phyloP scores from a whole-genome alignment of 2,888 invertebrate genomes.

The Eretmocerus hayati region DNA sequence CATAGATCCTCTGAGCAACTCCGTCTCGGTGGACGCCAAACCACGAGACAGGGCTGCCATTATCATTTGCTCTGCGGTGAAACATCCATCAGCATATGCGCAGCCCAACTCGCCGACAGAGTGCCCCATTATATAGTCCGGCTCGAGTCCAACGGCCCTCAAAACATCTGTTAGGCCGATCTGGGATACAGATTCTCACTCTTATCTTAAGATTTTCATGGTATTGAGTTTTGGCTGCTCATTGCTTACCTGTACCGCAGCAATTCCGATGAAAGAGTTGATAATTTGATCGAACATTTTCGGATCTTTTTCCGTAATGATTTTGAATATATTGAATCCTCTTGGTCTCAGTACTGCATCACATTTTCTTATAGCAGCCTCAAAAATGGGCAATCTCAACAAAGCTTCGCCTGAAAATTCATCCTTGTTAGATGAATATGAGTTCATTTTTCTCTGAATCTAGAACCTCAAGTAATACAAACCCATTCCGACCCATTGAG shows the following conservation, averaged over 20 bases:
- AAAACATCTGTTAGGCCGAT: conserved; percentile 62
- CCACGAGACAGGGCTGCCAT: conserved; percentile 37
- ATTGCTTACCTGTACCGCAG: conserved; percentile 56
- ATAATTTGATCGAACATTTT: conserved; percentile 61
- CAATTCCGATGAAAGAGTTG: conserved; percentile 68
- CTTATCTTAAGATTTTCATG: neutral
- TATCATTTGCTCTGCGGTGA: conserved; percentile 53
- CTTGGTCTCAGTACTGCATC: conserved; percentile 57
- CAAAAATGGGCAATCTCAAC: conserved; percentile 58
- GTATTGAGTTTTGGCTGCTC: neutral
- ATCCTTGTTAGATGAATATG: neutral
- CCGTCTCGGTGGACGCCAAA: conserved; percentile 33
- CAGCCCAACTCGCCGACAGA: conserved; percentile 93
- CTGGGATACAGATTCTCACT: conserved; percentile 31
- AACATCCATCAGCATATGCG: conserved; percentile 88
- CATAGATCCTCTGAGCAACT: conserved; percentile 68
- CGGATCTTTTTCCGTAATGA: conserved; percentile 57
- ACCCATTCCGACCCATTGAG: conserved; percentile 83
- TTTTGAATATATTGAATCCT: conserved; percentile 58
- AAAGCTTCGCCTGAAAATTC: conserved; percentile 37
- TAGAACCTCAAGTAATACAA: too few relatives aligned
- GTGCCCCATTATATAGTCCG: conserved; percentile 76
- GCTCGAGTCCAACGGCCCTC: conserved; percentile 53
- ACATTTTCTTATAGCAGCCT: conserved; percentile 53
- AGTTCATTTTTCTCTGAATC: neutral